Evolutionary conservation across 1,140 invertebrate genomes (phyloP).

Genomic region (Apocrypta bakeri): DNA sequence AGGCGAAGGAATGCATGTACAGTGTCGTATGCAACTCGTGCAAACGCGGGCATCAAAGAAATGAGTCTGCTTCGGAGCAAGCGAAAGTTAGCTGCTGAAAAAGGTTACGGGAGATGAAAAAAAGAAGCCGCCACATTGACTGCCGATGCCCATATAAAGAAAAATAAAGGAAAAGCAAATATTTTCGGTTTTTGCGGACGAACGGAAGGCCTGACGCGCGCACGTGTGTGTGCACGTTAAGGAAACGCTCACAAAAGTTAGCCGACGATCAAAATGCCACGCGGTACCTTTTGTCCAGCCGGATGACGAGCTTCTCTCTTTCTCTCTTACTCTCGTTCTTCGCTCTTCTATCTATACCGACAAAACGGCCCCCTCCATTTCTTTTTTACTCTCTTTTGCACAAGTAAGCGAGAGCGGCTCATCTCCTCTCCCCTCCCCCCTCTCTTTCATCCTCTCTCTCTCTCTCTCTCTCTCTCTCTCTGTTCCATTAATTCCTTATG

Average conservation of each 20-base stretch:
- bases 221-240: neutral
- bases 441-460: neutral
- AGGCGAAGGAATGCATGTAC: conserved; percentile 1
- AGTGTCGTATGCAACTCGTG: neutral
- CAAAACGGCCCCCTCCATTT: conserved; percentile 51
- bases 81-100: neutral
- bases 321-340: neutral
- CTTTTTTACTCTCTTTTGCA: conserved; percentile 47
- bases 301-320: conserved; percentile 50
- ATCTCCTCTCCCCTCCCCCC: conserved; percentile 6
- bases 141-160: conserved; percentile 23
- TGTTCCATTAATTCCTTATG: conserved; percentile 45
- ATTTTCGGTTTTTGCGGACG: conserved; percentile 69
- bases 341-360: conserved; percentile 41
- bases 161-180: conserved; percentile 58
- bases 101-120: conserved; percentile 13
- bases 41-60: conserved; percentile 9
- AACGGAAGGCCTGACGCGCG: conserved; percentile 28
- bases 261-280: conserved; percentile 72
- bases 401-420: conserved; percentile 26
- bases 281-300: conserved; percentile 72
- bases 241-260: conserved; percentile 52
- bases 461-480: conserved; percentile 10
- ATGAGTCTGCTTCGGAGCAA: neutral
- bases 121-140: conserved; percentile 41